Conservation (phyloP, 2,888 invertebrate species). For the Achlya flavicornis region DNA sequence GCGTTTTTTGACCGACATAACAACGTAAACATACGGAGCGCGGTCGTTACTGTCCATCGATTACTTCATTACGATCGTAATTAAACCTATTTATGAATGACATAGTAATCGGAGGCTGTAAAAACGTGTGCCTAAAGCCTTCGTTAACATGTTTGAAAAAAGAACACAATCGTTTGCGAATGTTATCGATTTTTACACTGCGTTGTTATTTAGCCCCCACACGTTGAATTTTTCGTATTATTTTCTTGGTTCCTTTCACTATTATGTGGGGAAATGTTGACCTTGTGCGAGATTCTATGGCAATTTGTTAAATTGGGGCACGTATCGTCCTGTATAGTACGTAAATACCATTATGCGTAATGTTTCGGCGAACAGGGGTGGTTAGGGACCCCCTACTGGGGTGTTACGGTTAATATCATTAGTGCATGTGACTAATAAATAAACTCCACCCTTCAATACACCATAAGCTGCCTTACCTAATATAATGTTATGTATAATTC, state of each 20-base stretch:
- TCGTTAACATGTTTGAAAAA: conserved; percentile 24
- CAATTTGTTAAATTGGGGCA: conserved; percentile 50
- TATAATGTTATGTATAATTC: conserved; percentile 33
- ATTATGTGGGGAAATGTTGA: conserved; percentile 32
- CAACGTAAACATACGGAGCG: conserved; percentile 70
- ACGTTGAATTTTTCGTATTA: conserved; percentile 33
- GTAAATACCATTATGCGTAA: conserved; percentile 34
- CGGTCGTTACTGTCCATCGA: conserved; percentile 69
- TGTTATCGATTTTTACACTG: conserved; percentile 41
- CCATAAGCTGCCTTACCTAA: conserved; percentile 10
- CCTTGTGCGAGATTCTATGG: conserved; percentile 41
- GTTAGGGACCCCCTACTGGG: conserved; percentile 49
- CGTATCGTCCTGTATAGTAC: conserved; percentile 33
- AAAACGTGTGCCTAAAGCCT: conserved; percentile 38
- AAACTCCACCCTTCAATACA: conserved; percentile 30
- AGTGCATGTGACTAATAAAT: conserved; percentile 45
- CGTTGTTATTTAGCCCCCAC: conserved; percentile 27
- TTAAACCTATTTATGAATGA: conserved; percentile 76
- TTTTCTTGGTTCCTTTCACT: conserved; percentile 23
- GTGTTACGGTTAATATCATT: conserved; percentile 32
- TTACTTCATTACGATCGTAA: conserved; percentile 68
- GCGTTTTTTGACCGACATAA: conserved; percentile 53
- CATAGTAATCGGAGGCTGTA: conserved; percentile 48
- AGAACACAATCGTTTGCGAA: conserved; percentile 24
- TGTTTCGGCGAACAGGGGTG: conserved; percentile 62